Conservation (phyloP, 2,797 vertebrate genomes). For the Manis crassicaudata region DNA sequence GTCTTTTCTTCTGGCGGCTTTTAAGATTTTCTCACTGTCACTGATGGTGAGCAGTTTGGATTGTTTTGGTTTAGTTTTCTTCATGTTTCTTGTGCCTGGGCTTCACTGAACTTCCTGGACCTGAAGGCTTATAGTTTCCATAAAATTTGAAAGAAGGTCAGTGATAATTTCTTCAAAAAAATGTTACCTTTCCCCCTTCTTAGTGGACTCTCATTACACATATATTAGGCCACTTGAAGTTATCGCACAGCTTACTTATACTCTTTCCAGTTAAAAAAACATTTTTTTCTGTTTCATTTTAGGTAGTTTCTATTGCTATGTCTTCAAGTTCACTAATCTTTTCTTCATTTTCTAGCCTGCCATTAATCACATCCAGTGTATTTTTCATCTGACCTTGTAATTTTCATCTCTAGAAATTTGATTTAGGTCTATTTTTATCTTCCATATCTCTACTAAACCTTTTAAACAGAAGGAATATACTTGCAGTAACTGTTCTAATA, state of each 20-base stretch:
- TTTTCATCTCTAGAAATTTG: conserved; percentile 29
- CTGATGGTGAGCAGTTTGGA: not conserved
- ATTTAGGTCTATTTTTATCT: conserved; percentile 16
- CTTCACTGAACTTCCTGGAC: not conserved
- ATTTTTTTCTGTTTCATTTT: not conserved
- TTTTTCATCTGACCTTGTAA: not conserved
- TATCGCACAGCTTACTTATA: not conserved
- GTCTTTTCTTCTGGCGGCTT: not conserved
- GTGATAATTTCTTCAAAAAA: not conserved
- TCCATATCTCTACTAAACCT: not conserved
- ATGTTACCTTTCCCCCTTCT: not conserved
- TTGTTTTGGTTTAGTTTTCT: not conserved
- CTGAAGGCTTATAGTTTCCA: not conserved
- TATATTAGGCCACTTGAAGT: not conserved
- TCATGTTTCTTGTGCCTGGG: not conserved
- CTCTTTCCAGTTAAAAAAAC: not conserved
- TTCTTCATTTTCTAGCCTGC: not conserved
- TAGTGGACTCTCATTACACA: not conserved
- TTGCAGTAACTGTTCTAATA: not conserved
- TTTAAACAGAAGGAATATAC: not conserved
- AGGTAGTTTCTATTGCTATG: not conserved
- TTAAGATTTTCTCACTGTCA: not conserved
- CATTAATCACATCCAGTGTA: not conserved
- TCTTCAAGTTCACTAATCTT: not conserved
- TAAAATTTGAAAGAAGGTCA: not conserved